Percentiles rank a stretch among this genome's conserved stretches.
Conservation (phyloP, 1,140 invertebrate genomes). For the Orussus abietinus region DNA sequence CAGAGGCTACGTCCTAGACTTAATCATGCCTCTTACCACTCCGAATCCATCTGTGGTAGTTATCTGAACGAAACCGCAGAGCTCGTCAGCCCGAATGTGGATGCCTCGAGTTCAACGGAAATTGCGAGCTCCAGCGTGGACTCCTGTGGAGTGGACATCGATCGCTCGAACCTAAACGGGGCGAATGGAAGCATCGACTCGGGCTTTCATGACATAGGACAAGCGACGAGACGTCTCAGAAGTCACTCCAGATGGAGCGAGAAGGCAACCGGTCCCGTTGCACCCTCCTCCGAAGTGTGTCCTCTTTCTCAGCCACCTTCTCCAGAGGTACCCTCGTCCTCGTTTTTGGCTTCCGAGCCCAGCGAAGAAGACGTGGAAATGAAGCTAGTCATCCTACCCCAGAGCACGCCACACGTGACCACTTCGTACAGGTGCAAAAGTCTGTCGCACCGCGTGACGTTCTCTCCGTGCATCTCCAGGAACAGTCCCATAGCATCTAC, state of each 20-base stretch:
- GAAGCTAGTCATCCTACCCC: constrained; percentile 24
- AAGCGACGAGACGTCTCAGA: constrained; percentile 5
- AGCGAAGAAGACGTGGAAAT: constrained; percentile 31
- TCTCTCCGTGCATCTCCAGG: constrained; percentile 31
- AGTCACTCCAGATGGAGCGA: constrained; percentile 12
- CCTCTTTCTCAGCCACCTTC: constrained; percentile 33
- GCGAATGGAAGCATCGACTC: background rate
- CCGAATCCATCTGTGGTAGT: background rate
- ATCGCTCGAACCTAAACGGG: background rate
- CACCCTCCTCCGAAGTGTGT: constrained; percentile 23
- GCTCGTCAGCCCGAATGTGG: background rate
- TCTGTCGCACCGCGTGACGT: constrained; percentile 4
- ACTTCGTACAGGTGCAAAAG: constrained; percentile 5
- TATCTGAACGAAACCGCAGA: background rate
- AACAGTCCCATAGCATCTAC: constrained; percentile 19
- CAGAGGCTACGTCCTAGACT: constrained; percentile 20
- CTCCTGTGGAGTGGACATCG: background rate
- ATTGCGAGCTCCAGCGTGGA: constrained; percentile 5
- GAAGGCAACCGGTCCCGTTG: constrained; percentile 19
- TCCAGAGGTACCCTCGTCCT: constrained; percentile 21
- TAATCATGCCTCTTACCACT: constrained; percentile 14
- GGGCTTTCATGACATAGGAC: constrained; percentile 10
- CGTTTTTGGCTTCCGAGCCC: constrained; percentile 26
- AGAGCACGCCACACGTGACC: constrained; percentile 26
- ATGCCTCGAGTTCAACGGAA: constrained; percentile 9